Percentiles rank a stretch among this genome's conserved stretches.
These are phyloP conservation scores for Brachycybe producta DNA, from an alignment of 2,888 invertebrate species.

Conservation along the genomic window DNA sequence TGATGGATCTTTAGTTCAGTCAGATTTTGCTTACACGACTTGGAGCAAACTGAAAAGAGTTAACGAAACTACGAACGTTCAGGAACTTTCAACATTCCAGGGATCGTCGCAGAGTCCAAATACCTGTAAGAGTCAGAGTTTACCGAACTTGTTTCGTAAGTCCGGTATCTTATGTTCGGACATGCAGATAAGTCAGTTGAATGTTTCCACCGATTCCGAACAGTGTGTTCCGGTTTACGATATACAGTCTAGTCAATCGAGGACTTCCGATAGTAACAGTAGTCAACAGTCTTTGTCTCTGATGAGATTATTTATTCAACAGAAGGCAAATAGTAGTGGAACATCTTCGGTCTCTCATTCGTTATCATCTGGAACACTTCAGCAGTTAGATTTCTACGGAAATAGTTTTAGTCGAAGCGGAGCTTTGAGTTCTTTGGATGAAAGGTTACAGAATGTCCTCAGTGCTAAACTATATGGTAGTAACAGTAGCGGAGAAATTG, in stretches of 20 bases:
- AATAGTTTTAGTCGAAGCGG: not conserved
- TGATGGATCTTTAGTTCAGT: conserved; percentile 71
- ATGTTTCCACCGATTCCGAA: conserved; percentile 17
- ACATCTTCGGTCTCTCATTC: conserved; percentile 32
- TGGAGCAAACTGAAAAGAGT: conserved; percentile 61
- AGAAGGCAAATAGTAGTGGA: conserved; percentile 65
- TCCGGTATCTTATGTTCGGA: conserved; percentile 16
- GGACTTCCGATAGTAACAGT: conserved; percentile 28
- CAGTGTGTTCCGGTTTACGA: conserved; percentile 28
- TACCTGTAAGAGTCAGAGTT: conserved; percentile 23
- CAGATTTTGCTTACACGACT: conserved; percentile 75
- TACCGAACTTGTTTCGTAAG: conserved; percentile 23
- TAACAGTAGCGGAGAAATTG: not conserved
- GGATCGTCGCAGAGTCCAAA: conserved; percentile 13
- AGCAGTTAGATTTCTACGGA: not conserved
- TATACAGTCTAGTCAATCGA: conserved; percentile 29
- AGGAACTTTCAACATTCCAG: conserved; percentile 24
- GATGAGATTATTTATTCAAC: conserved; percentile 77
- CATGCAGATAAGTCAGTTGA: conserved; percentile 16
- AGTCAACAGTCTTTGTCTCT: conserved; percentile 51
- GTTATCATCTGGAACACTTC: conserved; percentile 10
- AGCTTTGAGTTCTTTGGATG: conserved; percentile 21
- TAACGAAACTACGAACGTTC: conserved; percentile 22
- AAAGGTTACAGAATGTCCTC: conserved; percentile 16
- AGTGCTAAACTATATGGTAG: conserved; percentile 5